These are phyloP conservation scores for Cryptus armator DNA, from an alignment of 2,888 invertebrate species.

Conservation along the genomic window DNA sequence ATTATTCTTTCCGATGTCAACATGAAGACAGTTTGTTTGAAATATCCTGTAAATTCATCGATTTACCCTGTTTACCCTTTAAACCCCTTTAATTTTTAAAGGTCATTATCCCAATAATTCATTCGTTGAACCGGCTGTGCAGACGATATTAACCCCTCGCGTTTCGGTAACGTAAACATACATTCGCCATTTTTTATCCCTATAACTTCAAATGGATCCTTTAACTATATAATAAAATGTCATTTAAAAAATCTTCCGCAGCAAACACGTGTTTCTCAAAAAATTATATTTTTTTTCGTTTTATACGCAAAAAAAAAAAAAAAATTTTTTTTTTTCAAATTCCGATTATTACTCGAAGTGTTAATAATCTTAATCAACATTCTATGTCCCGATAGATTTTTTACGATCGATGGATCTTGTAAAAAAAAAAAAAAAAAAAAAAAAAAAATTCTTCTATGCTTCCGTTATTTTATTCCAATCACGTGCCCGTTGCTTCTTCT, in stretches of 20 bases:
- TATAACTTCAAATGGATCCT: too few species aligned
- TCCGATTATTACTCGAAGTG: too few species aligned
- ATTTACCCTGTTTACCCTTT: neutral
- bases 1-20: neutral
- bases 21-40: conserved; percentile 29
- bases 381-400: neutral
- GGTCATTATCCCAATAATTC: neutral
- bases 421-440: neutral
- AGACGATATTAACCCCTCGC: too few species aligned
- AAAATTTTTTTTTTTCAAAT: too few species aligned
- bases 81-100: neutral
- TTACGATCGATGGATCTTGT: neutral
- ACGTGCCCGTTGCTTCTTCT: conserved; percentile 29
- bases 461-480: conserved; percentile 10
- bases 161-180: too few species aligned
- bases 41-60: conserved; percentile 7
- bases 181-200: too few species aligned
- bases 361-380: too few species aligned
- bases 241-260: too few species aligned
- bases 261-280: too few species aligned
- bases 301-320: too few species aligned
- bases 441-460: neutral
- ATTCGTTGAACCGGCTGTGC: neutral
- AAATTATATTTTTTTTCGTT: too few species aligned
- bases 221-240: too few species aligned